These are phyloP conservation scores for Cyprinodon brontotheroides DNA, from an alignment of 2,113 vertebrate species.

Conservation along the genomic window DNA sequence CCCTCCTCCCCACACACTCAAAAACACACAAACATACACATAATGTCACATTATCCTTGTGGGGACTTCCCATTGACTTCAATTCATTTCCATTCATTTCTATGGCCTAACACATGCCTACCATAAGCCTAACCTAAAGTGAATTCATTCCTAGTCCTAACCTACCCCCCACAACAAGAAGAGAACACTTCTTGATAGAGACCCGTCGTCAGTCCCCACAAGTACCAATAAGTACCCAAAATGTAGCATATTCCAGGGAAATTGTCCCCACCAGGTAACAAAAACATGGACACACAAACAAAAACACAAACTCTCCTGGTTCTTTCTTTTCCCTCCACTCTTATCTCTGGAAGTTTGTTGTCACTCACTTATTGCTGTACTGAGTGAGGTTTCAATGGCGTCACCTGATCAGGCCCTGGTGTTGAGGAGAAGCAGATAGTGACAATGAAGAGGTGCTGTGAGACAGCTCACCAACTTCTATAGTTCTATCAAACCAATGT, in stretches of 20 bases:
- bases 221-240: too few species aligned
- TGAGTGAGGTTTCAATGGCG: conserved; percentile 62
- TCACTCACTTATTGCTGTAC: conserved; percentile 75
- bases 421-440: conserved; percentile 69
- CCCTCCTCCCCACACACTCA: too few species aligned
- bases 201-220: too few species aligned
- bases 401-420: conserved; percentile 58
- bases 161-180: too few species aligned
- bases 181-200: too few species aligned
- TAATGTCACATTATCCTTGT: too few species aligned
- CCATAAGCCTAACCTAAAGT: too few species aligned
- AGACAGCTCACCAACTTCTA: conserved; percentile 45
- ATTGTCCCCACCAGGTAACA: background rate
- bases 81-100: too few species aligned
- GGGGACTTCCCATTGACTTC: too few species aligned
- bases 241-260: too few species aligned
- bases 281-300: background rate
- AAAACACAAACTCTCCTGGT: conserved; percentile 33
- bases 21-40: background rate
- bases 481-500: conserved; percentile 23
- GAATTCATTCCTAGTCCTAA: too few species aligned
- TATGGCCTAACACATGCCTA: too few species aligned
- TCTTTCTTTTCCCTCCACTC: conserved; percentile 52
- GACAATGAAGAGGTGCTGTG: conserved; percentile 52
- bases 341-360: conserved; percentile 76